These are phyloP conservation scores for Carettochelys insculpta DNA, from an alignment of 2,113 vertebrate genomes.

Conservation along the genomic window DNA sequence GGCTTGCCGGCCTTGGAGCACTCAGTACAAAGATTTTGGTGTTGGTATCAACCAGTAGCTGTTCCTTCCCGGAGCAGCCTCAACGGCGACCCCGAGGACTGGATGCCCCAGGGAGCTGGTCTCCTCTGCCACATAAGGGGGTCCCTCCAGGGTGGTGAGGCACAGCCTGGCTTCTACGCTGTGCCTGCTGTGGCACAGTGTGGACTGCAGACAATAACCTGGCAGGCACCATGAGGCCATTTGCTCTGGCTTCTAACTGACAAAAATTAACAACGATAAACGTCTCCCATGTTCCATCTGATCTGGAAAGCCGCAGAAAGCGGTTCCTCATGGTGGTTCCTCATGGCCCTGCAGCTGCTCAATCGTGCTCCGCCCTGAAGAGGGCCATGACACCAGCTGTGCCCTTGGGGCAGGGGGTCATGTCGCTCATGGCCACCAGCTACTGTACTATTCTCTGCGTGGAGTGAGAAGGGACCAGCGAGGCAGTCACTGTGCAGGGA, in stretches of 20 bases:
- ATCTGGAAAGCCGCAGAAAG: background rate
- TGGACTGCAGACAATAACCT: too few relatives aligned
- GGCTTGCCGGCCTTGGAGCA: background rate
- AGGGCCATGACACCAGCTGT: background rate
- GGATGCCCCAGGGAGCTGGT: background rate
- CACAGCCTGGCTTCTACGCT: background rate
- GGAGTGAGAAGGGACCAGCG: background rate
- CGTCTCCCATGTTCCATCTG: fast-evolving
- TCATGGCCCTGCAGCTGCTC: fast-evolving
- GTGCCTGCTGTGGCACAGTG: fast-evolving
- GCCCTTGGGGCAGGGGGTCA: background rate
- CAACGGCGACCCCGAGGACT: background rate
- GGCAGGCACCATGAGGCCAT: background rate
- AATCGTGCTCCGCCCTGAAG: background rate
- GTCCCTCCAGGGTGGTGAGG: background rate
- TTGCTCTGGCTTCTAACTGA: background rate
- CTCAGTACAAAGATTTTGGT: background rate
- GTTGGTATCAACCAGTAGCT: fast-evolving
- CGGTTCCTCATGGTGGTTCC: background rate
- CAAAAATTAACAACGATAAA: background rate
- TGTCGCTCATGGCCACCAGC: background rate
- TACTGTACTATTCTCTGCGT: fast-evolving
- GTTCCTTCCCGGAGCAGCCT: background rate
- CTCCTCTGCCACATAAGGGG: background rate
- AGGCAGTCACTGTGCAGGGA: background rate